Base-by-base conservation (phyloP, 2,888 invertebrate species). In the Dolichomitus sp. region DNA sequence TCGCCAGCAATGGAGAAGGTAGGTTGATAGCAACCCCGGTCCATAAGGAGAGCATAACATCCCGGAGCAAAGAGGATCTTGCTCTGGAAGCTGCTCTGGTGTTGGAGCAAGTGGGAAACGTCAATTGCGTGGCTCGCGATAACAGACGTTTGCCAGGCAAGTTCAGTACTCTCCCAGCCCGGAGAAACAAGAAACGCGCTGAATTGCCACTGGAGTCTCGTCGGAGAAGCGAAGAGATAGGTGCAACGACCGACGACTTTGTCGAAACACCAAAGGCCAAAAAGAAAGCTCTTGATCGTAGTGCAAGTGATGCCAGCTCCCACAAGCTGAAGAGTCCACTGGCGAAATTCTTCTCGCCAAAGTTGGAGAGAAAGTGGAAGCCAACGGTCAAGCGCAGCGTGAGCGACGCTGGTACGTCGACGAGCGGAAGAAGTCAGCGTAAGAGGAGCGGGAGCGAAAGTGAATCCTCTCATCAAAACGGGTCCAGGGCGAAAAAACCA, bases 11-110 rank as follows among this genome's bases (percentile, higher is more conserved):
- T 93, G 94, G 94, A 85, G 94, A 93, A 86, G 93, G 94, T 85
- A 94, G 94, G 88, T 89, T 94, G 87, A 92, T 94, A 85, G 90
- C 94, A 65, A 93, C 94, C 74, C 94, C 95, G 45, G 94, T 95
- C 59, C 94, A 95, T 86, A 95, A 95, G 86, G 95, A 96, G 92
- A 95, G 96, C 83, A 96, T 97, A 87, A 95, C 96, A 66, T 96
- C 96, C 89, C 94, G 96, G 50, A 96, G 97, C 77, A 96, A 96
- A 90, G 95, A 96, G 90, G 96, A 97, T 91, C 95, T 97, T 65
- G 96, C 96, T 65, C 95, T 96, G 90, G 97, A 97, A 94, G 97
- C 97, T 40, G 97, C 97, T 84, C 95, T 95, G 90, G 97, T 97
- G 42, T 94, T 97, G 69, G 95, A 96, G 30, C 97, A 97, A 93